These are phyloP conservation scores for Dasyornis broadbenti DNA, from an alignment of 2,113 vertebrate species.

Conservation along the genomic window DNA sequence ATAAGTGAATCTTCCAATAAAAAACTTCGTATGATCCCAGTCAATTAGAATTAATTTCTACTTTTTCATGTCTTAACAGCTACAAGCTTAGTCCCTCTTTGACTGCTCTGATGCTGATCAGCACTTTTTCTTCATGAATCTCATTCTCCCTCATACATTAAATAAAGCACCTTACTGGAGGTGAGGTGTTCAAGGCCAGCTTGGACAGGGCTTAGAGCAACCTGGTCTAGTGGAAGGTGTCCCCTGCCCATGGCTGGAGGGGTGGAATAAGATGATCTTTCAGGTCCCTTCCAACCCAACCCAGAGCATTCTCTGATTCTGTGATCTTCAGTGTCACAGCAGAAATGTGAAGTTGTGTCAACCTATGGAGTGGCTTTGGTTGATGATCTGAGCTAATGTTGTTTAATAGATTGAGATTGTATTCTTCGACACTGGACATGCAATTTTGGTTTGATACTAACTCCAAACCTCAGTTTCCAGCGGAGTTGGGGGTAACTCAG, in stretches of 20 bases:
- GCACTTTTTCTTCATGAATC: not conserved
- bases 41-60: not conserved
- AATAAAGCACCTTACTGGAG: not conserved
- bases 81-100: not conserved
- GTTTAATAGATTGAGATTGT: not conserved
- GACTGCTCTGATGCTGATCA: not conserved
- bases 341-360: not conserved
- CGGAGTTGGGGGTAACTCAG: not conserved
- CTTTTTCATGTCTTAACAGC: not conserved
- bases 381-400: not conserved
- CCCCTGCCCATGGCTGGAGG: not conserved
- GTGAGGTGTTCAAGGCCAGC: not conserved
- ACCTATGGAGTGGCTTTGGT: not conserved
- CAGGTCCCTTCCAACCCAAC: not conserved
- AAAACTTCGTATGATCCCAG: not conserved
- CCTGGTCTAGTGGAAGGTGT: not conserved
- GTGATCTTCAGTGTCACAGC: not conserved
- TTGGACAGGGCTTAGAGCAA: not conserved
- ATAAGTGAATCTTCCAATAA: not conserved
- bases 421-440: not conserved
- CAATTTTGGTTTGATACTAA: not conserved
- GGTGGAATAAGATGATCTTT: not conserved
- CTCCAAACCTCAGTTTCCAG: not conserved
- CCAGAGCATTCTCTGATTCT: not conserved
- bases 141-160: rapidly evolving